Evolutionary conservation across 2,113 vertebrate species (phyloP).

Genomic region (Coregonus clupeaformis): DNA sequence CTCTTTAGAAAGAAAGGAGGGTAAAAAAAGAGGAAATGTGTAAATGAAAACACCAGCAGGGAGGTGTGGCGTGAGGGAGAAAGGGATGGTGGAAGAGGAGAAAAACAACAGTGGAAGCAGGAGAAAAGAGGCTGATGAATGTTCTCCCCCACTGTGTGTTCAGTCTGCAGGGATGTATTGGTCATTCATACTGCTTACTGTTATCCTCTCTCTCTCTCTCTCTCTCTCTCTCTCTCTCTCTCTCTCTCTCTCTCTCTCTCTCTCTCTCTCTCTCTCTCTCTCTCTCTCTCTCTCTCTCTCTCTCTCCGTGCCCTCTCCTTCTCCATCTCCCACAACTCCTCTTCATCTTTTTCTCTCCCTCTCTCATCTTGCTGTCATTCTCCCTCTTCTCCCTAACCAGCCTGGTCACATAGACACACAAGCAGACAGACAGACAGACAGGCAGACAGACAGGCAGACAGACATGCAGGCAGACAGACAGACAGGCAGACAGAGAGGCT

Average conservation of each 20-base stretch:
- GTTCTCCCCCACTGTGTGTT: neutral
- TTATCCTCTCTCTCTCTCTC: too few species aligned
- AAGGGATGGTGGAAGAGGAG: neutral
- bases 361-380: neutral
- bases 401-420: neutral
- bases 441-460: too few species aligned
- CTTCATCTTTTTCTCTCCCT: neutral
- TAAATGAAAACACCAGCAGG: neutral
- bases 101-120: neutral
- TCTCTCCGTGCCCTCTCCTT: too few species aligned
- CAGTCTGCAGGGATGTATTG: too few species aligned
- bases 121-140: neutral
- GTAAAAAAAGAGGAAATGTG: neutral
- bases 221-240: neutral
- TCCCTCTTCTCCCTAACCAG: neutral
- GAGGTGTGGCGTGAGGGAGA: neutral
- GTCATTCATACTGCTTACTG: too few species aligned
- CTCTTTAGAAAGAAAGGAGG: neutral
- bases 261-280: too few species aligned
- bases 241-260: too few species aligned
- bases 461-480: neutral
- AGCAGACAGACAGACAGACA: too few species aligned
- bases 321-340: neutral
- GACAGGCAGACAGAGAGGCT: neutral
- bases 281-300: too few species aligned